These are phyloP conservation scores for Bolinopsis microptera DNA, from an alignment of 37 sponge, comb jelly and placozoan species.

Conservation along the genomic window DNA sequence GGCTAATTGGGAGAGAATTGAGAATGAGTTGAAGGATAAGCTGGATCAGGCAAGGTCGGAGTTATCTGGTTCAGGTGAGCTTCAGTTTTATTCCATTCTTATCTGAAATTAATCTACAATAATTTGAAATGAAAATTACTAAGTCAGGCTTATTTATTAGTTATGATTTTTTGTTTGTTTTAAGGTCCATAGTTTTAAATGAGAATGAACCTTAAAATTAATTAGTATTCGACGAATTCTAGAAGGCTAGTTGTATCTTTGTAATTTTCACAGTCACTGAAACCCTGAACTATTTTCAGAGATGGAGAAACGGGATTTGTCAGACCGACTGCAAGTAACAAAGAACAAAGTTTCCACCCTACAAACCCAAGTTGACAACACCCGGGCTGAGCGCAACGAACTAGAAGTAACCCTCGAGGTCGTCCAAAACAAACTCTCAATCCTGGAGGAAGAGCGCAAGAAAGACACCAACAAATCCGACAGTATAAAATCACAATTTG, in stretches of 20 bases:
- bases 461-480: conserved; percentile 30
- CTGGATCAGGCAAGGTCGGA: conserved; percentile 53
- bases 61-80: not conserved
- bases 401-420: conserved; percentile 32
- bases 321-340: conserved; percentile 22
- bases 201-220: too few species aligned
- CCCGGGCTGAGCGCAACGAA: not conserved
- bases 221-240: too few species aligned
- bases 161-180: too few species aligned
- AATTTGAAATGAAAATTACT: too few species aligned
- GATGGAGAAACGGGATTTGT: conserved; percentile 41
- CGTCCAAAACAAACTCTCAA: not conserved
- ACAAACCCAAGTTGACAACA: conserved; percentile 2
- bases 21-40: conserved; percentile 80
- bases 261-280: too few species aligned
- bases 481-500: conserved; percentile 9
- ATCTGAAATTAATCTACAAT: too few species aligned
- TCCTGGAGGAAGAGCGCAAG: conserved; percentile 22
- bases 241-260: too few species aligned
- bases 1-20: conserved; percentile 70
- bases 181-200: too few species aligned
- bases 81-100: not conserved
- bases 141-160: too few species aligned
- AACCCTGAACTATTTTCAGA: too few species aligned
- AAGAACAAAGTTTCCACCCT: conserved; percentile 33